Evolutionary conservation across 2,113 vertebrate species (phyloP).

Genomic region (Centropristis striata): DNA sequence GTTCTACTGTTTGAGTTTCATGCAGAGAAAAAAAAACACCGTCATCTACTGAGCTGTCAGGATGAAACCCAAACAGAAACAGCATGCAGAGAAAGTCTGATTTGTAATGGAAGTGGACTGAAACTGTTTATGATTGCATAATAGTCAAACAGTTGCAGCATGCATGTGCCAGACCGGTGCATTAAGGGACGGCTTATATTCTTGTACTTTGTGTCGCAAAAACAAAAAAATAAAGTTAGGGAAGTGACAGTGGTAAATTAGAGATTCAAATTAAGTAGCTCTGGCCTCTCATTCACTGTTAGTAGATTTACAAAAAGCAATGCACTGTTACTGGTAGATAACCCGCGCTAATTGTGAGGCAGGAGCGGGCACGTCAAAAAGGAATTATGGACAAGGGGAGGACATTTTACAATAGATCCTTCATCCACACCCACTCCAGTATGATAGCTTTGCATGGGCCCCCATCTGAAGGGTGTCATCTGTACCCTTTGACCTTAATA

Average conservation of each 20-base stretch:
- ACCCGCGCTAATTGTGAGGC: no score
- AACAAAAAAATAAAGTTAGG: not conserved
- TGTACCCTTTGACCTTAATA: no score
- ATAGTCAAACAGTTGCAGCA: slow-evolving; percentile 2
- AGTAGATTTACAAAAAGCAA: no score
- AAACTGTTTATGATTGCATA: not conserved
- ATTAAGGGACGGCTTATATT: not conserved
- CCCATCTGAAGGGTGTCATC: no score
- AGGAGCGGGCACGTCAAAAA: no score
- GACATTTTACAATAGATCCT: no score
- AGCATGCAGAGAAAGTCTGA: not conserved
- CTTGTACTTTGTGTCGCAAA: not conserved
- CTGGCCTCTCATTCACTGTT: no score
- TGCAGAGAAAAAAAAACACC: not conserved
- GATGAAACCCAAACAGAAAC: slow-evolving; percentile 38
- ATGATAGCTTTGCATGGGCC: no score
- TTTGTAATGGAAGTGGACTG: not conserved
- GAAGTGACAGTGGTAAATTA: not conserved
- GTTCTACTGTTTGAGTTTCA: slow-evolving; percentile 35
- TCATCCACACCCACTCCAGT: no score
- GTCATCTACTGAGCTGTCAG: not conserved
- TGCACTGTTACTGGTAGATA: no score
- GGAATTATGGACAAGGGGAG: no score
- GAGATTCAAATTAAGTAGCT: no score
- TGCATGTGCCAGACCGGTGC: not conserved